Base-by-base conservation (phyloP, 1,140 invertebrate genomes). In the Brachionus paranguensis region DNA sequence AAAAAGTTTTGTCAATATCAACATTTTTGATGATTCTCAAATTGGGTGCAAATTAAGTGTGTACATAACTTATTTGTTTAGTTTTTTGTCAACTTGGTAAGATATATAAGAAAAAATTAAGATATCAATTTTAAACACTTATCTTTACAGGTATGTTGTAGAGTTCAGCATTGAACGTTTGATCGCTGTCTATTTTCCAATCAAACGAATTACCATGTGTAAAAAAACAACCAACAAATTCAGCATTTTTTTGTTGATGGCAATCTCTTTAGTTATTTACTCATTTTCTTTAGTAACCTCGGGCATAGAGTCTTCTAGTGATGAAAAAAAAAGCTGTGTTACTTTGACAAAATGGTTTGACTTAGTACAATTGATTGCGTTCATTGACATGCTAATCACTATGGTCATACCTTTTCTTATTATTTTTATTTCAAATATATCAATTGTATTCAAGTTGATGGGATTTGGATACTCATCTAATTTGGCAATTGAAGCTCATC, bases 1-100 rank as follows among this genome's bases (percentile, higher is more conserved):
- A 12, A 91, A 90, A 20, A 89, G 88, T 3, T 68, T 91, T 3
- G 90, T 50, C 0, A 50, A 90, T 4, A 90, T 91, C 86, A 85
- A 88, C 12, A n/a, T 87, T 8, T 50, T 76, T 27, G 85, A 86
- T 64, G 84, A 85, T 83, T 76, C 72, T 50, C 72, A 76, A 55
- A 65, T 72, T 37, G 84, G 83, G 55, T 89, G 88, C 83, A 87
- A 89, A 78, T 85, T 87, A 12, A 85, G 88, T 2, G 86, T 89
- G 8, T 89, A 87, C 60, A 24, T 86, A 11, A 87, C 86, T 17
- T 88, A 87, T 85, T 86, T 88, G 8, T 88, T 87, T 84, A 87
- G 87, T 43, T 89, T 88, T 78, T 86, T 88, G 11, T 88, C 88
- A 20, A 87, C 89, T 6, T 89, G 88, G 88, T 87, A 88, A 79